These are phyloP conservation scores for Ctenomys sociabilis DNA, from an alignment of 2,113 vertebrate genomes.

Conservation along the genomic window DNA sequence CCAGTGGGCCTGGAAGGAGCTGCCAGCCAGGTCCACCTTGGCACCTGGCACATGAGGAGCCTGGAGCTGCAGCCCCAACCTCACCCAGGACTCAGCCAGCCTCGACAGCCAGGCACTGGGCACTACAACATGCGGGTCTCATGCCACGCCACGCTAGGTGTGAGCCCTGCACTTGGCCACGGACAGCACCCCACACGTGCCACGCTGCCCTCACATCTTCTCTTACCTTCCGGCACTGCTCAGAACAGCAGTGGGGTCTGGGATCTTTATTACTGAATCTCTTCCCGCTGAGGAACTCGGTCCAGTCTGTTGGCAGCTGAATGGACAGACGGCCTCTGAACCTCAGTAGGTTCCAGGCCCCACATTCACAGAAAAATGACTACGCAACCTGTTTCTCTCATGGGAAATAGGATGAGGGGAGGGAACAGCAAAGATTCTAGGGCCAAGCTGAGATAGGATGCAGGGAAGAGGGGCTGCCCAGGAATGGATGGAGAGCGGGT, in stretches of 20 bases:
- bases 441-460: neutral
- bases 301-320: neutral
- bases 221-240: neutral
- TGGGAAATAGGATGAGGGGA: neutral
- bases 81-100: neutral
- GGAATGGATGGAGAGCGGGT: neutral
- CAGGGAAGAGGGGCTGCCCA: neutral
- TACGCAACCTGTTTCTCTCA: neutral
- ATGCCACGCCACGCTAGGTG: neutral
- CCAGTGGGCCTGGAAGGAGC: neutral
- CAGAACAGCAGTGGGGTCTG: neutral
- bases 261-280: neutral
- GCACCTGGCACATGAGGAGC: neutral
- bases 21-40: too few species aligned
- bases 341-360: neutral
- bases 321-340: neutral
- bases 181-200: neutral
- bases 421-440: slow-evolving; percentile 1
- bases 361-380: neutral
- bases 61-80: neutral
- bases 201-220: neutral
- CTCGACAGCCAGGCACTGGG: neutral
- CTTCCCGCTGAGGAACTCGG: neutral
- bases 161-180: neutral
- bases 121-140: neutral